Evolutionary conservation across 2,113 vertebrate genomes (phyloP).

Genomic region (Rhagologus leucostigma): DNA sequence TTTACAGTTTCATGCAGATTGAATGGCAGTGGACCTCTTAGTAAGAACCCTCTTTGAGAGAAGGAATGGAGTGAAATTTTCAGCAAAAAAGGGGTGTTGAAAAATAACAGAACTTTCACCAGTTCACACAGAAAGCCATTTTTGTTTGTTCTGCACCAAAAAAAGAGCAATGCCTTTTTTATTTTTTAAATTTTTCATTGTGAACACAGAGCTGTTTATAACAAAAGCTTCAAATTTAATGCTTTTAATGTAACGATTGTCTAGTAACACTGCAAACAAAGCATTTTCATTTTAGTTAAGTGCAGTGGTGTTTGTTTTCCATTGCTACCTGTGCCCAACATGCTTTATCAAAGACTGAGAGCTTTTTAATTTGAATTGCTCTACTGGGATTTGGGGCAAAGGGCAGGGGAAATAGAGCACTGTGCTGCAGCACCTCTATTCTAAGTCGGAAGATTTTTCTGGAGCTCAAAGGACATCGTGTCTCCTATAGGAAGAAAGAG

Average conservation of each 20-base stretch:
- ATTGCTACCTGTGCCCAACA: neutral
- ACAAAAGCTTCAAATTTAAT: neutral
- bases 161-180: rapidly evolving
- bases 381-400: neutral
- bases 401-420: neutral
- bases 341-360: neutral
- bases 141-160: neutral
- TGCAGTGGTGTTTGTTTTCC: neutral
- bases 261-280: neutral
- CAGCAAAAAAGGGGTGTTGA: neutral
- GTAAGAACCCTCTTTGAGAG: neutral
- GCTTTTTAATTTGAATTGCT: neutral
- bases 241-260: neutral
- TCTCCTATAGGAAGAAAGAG: neutral
- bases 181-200: neutral
- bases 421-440: neutral
- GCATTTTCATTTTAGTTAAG: neutral
- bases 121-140: neutral
- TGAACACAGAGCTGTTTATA: neutral
- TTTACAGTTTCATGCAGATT: neutral
- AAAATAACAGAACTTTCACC: neutral
- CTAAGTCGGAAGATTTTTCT: neutral
- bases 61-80: neutral
- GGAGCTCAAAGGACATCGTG: neutral
- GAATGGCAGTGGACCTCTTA: neutral